Evolutionary conservation across 2,113 vertebrate genomes (phyloP).

Genomic region (Stegastes partitus): DNA sequence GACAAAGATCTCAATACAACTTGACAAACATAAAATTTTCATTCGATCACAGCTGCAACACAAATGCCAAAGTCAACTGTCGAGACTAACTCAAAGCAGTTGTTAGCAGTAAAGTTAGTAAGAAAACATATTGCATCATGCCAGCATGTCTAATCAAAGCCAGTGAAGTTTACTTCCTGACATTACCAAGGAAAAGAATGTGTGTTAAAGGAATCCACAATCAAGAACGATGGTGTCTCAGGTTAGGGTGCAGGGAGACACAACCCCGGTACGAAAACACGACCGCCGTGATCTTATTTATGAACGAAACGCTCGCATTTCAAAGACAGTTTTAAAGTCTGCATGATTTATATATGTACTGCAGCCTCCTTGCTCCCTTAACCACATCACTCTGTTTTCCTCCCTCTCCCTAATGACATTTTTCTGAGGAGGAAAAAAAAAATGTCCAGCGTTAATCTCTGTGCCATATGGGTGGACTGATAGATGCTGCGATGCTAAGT

Average conservation of each 20-base stretch:
- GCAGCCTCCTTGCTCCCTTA: slow-evolving; percentile 25
- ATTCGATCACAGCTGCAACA: slow-evolving; percentile 28
- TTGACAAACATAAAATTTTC: slow-evolving; percentile 44
- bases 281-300: background rate
- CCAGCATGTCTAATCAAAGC: slow-evolving; percentile 19
- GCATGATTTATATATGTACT: slow-evolving; percentile 25
- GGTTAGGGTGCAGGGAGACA: background rate
- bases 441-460: slow-evolving; percentile 69
- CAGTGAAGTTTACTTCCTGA: slow-evolving; percentile 2
- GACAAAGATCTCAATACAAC: slow-evolving; percentile 15
- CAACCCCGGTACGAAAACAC: background rate
- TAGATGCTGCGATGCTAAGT: slow-evolving; percentile 81
- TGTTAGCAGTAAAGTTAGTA: background rate
- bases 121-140: slow-evolving; percentile 10
- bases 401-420: slow-evolving; percentile 53
- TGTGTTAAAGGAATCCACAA: background rate
- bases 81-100: slow-evolving; percentile 38
- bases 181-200: background rate
- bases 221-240: background rate
- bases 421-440: slow-evolving; percentile 56
- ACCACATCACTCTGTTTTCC: slow-evolving; percentile 50
- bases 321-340: slow-evolving; percentile 25
- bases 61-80: slow-evolving; percentile 32
- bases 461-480: slow-evolving; percentile 81
- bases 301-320: background rate